Conservation (phyloP, 2,888 invertebrate genomes). For the Eupeodes luniger region DNA sequence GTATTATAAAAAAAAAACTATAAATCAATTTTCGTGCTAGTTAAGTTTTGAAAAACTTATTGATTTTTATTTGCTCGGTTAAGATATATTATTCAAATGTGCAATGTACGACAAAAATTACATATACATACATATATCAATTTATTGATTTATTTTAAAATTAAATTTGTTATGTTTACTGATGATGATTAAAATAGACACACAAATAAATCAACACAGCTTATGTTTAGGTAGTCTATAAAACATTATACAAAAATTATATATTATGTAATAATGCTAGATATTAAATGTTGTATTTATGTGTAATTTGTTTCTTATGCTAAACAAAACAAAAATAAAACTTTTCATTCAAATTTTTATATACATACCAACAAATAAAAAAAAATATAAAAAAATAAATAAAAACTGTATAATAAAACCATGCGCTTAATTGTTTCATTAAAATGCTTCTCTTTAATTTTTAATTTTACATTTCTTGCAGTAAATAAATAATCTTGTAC, state of each 20-base stretch:
- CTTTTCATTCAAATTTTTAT: conserved; percentile 35
- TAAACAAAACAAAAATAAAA: conserved; percentile 3
- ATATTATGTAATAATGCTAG: conserved; percentile 37
- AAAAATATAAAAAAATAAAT: conserved; percentile 23
- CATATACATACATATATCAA: background rate
- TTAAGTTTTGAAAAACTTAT: conserved; percentile 6
- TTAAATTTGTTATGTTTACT: conserved; percentile 13
- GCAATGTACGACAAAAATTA: conserved; percentile 12
- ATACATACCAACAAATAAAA: conserved; percentile 20
- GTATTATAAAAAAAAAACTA: conserved; percentile 10
- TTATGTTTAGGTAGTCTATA: background rate
- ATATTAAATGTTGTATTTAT: conserved; percentile 63
- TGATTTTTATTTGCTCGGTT: conserved; percentile 3
- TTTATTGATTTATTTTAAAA: background rate
- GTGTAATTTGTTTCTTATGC: conserved; percentile 57
- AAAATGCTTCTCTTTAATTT: background rate
- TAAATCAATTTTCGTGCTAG: conserved; percentile 25
- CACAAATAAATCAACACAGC: background rate
- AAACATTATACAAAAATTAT: background rate
- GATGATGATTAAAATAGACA: background rate
- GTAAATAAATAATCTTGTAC: background rate
- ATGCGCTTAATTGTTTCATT: conserved; percentile 28
- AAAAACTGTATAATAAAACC: conserved; percentile 1
- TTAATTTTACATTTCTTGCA: background rate
- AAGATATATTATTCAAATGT: conserved; percentile 10